Conservation (phyloP, 2,797 vertebrate species). For the Sphenodon punctatus region DNA sequence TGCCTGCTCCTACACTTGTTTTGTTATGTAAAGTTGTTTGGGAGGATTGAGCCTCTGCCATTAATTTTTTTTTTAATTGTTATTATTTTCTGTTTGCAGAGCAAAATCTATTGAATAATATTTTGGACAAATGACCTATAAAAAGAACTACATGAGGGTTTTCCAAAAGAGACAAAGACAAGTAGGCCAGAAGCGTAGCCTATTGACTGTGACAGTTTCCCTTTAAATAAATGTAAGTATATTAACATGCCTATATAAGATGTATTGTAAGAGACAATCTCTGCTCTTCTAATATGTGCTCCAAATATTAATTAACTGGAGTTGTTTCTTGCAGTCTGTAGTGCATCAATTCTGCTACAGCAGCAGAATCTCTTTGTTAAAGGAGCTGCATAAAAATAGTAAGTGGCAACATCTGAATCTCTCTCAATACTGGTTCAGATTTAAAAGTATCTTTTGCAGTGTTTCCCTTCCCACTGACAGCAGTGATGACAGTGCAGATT, state of each 20-base stretch:
- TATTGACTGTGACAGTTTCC: not conserved
- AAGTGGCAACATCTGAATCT: conserved; percentile 44
- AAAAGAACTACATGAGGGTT: not conserved
- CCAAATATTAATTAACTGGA: conserved; percentile 40
- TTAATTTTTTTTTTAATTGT: conserved; percentile 7
- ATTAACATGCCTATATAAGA: not conserved
- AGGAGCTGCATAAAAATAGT: conserved; percentile 51
- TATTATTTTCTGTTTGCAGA: conserved; percentile 31
- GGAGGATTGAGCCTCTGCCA: conserved; percentile 32
- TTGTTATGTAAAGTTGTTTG: conserved; percentile 38
- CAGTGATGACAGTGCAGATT: conserved; percentile 44
- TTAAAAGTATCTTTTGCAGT: conserved; percentile 42
- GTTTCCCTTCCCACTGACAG: conserved; percentile 24
- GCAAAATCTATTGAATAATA: conserved; percentile 38
- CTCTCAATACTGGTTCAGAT: conserved; percentile 31
- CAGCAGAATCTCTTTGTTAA: conserved; percentile 20
- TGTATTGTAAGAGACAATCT: not conserved
- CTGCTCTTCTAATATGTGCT: conserved; percentile 3
- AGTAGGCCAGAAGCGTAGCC: not conserved
- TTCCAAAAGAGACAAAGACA: not conserved
- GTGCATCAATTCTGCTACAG: conserved; percentile 37
- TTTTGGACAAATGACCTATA: conserved; percentile 7
- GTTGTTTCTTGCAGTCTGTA: conserved; percentile 39
- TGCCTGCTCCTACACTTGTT: conserved; percentile 32
- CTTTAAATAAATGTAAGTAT: not conserved